Evolutionary conservation across 2,888 invertebrate genomes (phyloP), one percentile per base, ranked within the genome.

Genomic region (Oligia latruncula): DNA sequence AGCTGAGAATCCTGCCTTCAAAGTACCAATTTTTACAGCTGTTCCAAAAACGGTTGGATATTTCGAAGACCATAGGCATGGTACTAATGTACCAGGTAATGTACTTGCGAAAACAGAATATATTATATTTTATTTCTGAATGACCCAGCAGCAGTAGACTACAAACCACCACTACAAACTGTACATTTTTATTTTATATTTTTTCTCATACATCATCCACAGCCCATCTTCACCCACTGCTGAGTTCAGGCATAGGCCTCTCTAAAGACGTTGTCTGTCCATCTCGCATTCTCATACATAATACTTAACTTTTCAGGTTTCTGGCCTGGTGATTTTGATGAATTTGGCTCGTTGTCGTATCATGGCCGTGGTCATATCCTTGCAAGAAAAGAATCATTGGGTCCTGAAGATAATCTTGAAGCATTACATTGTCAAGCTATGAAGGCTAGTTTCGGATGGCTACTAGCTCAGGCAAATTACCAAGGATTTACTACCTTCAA

Each of bases 401-500:
- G 98, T 2, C 93, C 95, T 46, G 93, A 97, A 71, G 97, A 98
- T 86, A 92, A 97, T 74, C 91, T 97, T 84, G 98, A 98, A 89
- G 97, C 98, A 5, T 89, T 98, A 29, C 97, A 98, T 91, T 97
- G 97, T 20, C 98, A 98, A 95, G 99, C 98, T 4, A 97, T 99
- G 84, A 97, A 98, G 83, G 97, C 98, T 3, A 98, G 98, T 65
- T 99, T 98, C 92, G 98, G 98, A 1, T 99, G 99, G 98, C 95
- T 99, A 0, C 94, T 98, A 82, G 97, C 98, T 0, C 98, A 98
- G 95, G 98, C 99, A 4, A 98, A 97, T 92, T 98, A 98, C 93
- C 98, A 98, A 94, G 99, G 99, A 43, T 99, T 99, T 94, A 98
- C 98, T 60, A 98, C 98, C 29, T 99, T 97, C 92, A 98, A 98